Evolutionary conservation across 2,888 invertebrate genomes (phyloP).

Genomic region (Nomada ruficornis): DNA sequence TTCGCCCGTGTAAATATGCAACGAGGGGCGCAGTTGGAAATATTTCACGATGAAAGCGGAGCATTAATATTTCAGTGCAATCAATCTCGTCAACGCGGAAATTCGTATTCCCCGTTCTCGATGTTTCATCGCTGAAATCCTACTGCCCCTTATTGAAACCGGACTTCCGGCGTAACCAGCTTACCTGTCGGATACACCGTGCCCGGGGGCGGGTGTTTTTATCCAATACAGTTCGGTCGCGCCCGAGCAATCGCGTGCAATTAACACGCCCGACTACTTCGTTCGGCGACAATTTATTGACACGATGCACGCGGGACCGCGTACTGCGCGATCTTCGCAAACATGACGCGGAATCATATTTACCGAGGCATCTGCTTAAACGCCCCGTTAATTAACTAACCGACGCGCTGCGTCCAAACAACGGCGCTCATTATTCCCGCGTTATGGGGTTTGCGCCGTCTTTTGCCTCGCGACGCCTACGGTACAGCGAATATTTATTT

Average conservation of each 20-base stretch:
- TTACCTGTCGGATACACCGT: not conserved
- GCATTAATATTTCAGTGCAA: not conserved
- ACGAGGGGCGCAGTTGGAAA: not conserved
- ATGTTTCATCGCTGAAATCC: not conserved
- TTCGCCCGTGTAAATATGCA: not conserved
- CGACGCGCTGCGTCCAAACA: conserved; percentile 22
- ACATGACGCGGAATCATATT: conserved; percentile 37
- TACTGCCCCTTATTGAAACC: not conserved
- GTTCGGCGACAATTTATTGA: conserved; percentile 23
- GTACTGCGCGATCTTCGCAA: conserved; percentile 27
- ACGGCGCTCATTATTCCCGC: conserved; percentile 19
- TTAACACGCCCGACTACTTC: conserved; percentile 28
- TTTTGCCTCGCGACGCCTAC: not conserved
- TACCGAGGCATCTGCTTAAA: conserved; percentile 34
- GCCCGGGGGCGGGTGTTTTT: not conserved
- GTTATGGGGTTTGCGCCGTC: not conserved
- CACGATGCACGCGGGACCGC: not conserved
- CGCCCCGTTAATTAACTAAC: conserved; percentile 36
- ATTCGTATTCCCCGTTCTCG: not conserved
- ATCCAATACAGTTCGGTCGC: not conserved
- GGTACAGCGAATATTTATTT: too few relatives aligned
- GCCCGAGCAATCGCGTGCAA: conserved; percentile 28
- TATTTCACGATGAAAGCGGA: not conserved
- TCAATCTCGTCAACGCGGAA: not conserved
- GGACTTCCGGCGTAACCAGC: not conserved